phyloP scores from a whole-genome alignment of 2,888 invertebrate species.

The Patella caerulea region DNA sequence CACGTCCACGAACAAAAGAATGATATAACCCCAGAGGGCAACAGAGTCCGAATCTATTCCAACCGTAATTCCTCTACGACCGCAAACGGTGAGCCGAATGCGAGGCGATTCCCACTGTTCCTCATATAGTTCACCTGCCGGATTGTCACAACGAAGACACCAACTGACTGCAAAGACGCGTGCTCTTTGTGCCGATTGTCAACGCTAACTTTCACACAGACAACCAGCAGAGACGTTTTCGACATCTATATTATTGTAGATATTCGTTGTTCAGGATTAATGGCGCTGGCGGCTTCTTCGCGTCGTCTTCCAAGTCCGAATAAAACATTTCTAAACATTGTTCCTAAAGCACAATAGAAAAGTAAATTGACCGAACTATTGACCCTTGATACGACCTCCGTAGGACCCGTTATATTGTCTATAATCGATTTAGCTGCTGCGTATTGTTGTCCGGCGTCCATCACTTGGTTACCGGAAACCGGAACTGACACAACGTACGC shows the following conservation, averaged over 20 bases:
- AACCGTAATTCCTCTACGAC: too few relatives aligned
- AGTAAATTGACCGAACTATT: neutral
- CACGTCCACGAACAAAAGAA: too few relatives aligned
- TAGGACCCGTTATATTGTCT: neutral
- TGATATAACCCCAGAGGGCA: too few relatives aligned
- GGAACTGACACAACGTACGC: conserved; percentile 5
- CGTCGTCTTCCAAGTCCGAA: neutral
- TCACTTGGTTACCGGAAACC: neutral
- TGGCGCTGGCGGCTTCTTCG: neutral
- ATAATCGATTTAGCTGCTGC: neutral
- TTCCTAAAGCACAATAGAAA: conserved; percentile 2
- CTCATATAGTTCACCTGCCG: too few relatives aligned
- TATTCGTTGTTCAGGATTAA: neutral
- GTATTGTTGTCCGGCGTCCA: neutral
- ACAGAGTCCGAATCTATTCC: too few relatives aligned
- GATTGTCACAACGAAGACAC: too few relatives aligned
- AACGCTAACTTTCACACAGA: too few relatives aligned
- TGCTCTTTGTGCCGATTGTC: too few relatives aligned
- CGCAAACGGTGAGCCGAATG: too few relatives aligned
- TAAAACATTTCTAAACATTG: conserved; percentile 1
- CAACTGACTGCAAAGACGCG: too few relatives aligned
- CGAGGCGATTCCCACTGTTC: too few relatives aligned
- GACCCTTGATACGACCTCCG: neutral
- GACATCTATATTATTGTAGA: neutral
- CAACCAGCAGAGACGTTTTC: too few relatives aligned